Percentiles rank a stretch among this genome's conserved stretches.
phyloP scores from a whole-genome alignment of 2,113 vertebrate species.

The Solenodon paradoxus region DNA sequence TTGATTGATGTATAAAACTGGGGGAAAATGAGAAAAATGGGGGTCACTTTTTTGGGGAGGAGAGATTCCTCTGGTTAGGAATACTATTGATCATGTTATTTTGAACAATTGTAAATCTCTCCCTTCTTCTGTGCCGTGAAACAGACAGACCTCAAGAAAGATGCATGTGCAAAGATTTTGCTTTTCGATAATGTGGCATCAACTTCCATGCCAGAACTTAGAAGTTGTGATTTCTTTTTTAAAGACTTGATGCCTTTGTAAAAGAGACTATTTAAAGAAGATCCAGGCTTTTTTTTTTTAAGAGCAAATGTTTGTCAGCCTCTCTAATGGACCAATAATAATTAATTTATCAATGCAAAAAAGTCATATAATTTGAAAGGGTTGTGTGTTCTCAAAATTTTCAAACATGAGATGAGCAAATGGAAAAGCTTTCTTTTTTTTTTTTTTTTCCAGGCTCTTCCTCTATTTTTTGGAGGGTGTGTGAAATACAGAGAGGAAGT shows the following conservation, averaged over 20 bases:
- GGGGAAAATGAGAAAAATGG: neutral
- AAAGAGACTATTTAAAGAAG: conserved; percentile 14
- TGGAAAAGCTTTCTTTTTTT: conserved; percentile 41
- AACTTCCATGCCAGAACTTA: neutral
- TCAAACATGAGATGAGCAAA: conserved; percentile 55
- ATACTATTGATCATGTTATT: neutral
- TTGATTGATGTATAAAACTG: neutral
- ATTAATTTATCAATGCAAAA: conserved; percentile 46
- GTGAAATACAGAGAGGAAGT: conserved; percentile 64
- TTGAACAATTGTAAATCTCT: neutral
- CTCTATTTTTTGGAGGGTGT: conserved; percentile 56
- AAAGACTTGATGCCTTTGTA: conserved; percentile 35
- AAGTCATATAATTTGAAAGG: conserved; percentile 39
- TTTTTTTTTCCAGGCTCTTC: neutral
- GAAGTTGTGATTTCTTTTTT: neutral
- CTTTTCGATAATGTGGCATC: neutral
- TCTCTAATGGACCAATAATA: conserved; percentile 39
- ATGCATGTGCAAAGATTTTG: neutral
- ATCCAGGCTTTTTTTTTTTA: neutral
- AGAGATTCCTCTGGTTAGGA: neutral
- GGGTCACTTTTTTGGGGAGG: neutral
- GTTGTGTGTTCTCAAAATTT: conserved; percentile 39
- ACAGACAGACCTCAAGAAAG: neutral
- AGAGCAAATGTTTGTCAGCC: conserved; percentile 52
- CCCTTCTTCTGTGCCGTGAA: neutral